Conservation (phyloP, 2,888 invertebrate species). For the Eupithecia exiguata region DNA sequence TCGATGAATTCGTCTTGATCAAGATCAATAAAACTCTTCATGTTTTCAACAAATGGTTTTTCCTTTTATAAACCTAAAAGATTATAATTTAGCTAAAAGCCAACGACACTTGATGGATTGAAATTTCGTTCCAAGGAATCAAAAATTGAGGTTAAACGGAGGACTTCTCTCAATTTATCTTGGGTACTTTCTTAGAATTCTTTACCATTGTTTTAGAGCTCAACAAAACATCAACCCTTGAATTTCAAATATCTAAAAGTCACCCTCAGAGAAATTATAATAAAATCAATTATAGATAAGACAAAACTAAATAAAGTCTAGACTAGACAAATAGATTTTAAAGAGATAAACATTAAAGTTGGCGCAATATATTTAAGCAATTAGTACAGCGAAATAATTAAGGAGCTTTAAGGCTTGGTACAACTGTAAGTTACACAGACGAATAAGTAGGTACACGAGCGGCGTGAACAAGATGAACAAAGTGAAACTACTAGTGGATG, state of each 20-base stretch:
- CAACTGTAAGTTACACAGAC: not conserved
- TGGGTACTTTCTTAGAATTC: constrained; percentile 3
- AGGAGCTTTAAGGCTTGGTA: constrained; percentile 9
- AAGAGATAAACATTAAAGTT: constrained; percentile 46
- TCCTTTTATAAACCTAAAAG: not conserved
- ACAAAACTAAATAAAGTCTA: constrained; percentile 46
- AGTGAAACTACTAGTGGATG: not conserved
- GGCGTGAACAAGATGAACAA: not conserved
- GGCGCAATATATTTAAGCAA: constrained; percentile 42
- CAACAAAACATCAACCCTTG: constrained; percentile 19
- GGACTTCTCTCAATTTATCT: constrained; percentile 12
- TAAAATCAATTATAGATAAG: constrained; percentile 51
- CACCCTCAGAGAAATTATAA: constrained; percentile 33
- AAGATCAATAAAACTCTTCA: not conserved
- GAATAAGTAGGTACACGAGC: not conserved
- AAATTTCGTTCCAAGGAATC: constrained; percentile 7
- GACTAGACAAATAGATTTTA: constrained; percentile 45
- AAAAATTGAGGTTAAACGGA: constrained; percentile 12
- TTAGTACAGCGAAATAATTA: constrained; percentile 40
- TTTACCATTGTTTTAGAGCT: constrained; percentile 17
- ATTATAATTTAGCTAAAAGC: constrained; percentile 14
- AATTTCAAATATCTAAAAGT: constrained; percentile 22
- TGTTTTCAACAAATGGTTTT: constrained; percentile 1
- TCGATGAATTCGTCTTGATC: not conserved
- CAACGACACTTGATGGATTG: constrained; percentile 15